phyloP scores from a whole-genome alignment of 2,113 vertebrate species.

The Lepidothrix coronata region DNA sequence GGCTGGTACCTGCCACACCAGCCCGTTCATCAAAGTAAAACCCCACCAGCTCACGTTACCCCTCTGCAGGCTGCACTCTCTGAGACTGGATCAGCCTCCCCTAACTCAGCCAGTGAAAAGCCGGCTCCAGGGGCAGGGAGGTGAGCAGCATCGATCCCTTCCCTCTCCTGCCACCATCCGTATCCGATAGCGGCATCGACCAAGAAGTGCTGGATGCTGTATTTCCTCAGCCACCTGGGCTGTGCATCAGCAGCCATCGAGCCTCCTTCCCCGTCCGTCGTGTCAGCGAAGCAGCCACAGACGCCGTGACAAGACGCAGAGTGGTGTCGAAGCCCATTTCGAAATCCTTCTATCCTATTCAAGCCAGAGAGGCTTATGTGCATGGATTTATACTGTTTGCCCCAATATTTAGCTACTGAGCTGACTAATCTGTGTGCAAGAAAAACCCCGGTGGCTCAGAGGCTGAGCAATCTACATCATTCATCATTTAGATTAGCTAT shows the following conservation, averaged over 20 bases:
- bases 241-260: not conserved
- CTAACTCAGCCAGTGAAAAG: not conserved
- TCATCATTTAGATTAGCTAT: constrained; percentile 61
- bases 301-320: not conserved
- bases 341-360: constrained; percentile 23
- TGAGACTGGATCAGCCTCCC: not conserved
- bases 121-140: not conserved
- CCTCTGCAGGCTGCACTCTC: not conserved
- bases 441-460: constrained; percentile 1
- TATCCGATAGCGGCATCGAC: not conserved
- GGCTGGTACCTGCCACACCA: not conserved
- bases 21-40: not conserved
- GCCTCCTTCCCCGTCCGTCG: not conserved
- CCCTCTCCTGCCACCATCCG: not conserved
- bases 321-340: not conserved
- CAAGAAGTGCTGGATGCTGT: not conserved
- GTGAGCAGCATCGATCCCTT: not conserved
- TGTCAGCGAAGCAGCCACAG: not conserved
- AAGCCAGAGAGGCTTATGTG: constrained; percentile 23
- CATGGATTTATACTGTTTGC: constrained; percentile 58
- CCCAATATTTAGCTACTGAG: constrained; percentile 51
- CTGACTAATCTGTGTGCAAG: constrained; percentile 47
- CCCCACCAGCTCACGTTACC: rapidly evolving
- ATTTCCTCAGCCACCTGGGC: not conserved
- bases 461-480: constrained; percentile 44